Percentiles rank a stretch among this genome's conserved stretches.
Evolutionary conservation across 2,888 invertebrate genomes (phyloP).

Genomic region (Scaptodrosophila latifasciaeformis): DNA sequence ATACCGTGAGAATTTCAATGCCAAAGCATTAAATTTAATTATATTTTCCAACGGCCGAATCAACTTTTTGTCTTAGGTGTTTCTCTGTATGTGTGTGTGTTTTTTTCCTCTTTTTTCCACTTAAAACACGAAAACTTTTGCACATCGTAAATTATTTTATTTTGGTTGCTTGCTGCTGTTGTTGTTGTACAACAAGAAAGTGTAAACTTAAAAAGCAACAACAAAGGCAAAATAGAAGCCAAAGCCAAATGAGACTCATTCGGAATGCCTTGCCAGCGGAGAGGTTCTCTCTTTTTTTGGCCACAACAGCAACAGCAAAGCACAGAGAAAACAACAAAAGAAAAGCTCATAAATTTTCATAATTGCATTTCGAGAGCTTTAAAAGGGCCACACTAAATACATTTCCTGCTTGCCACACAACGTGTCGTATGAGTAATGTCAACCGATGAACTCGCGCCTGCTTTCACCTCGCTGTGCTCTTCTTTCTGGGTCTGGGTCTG

Average conservation of each 20-base stretch:
- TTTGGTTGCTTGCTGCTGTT: too few species aligned
- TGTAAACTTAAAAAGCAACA: background rate
- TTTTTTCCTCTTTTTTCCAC: conserved; percentile 9
- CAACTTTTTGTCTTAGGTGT: conserved; percentile 13
- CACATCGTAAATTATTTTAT: conserved; percentile 58
- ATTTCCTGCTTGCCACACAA: conserved; percentile 52
- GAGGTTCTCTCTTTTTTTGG: too few species aligned
- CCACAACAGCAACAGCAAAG: conserved; percentile 1
- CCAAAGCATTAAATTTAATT: conserved; percentile 7
- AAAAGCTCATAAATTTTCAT: conserved; percentile 67
- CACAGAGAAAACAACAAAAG: conserved; percentile 30
- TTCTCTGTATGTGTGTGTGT: conserved; percentile 10
- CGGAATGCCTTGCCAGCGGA: too few species aligned
- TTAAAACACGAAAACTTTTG: conserved; percentile 44
- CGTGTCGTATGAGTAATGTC: conserved; percentile 67
- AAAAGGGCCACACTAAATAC: conserved; percentile 60
- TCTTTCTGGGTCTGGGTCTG: conserved; percentile 27
- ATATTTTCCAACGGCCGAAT: conserved; percentile 13
- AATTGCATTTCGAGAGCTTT: conserved; percentile 46
- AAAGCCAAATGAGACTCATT: conserved; percentile 7
- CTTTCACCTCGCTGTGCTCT: too few species aligned
- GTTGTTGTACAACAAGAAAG: too few species aligned
- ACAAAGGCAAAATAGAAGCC: conserved; percentile 15
- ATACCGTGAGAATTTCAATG: conserved; percentile 1
- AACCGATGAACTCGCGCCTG: too few species aligned